A percentile compares a stretch with the other conserved stretches of the same genome.
Evolutionary conservation across 2,888 invertebrate species (phyloP).

Genomic region (Drosophila helvetica): DNA sequence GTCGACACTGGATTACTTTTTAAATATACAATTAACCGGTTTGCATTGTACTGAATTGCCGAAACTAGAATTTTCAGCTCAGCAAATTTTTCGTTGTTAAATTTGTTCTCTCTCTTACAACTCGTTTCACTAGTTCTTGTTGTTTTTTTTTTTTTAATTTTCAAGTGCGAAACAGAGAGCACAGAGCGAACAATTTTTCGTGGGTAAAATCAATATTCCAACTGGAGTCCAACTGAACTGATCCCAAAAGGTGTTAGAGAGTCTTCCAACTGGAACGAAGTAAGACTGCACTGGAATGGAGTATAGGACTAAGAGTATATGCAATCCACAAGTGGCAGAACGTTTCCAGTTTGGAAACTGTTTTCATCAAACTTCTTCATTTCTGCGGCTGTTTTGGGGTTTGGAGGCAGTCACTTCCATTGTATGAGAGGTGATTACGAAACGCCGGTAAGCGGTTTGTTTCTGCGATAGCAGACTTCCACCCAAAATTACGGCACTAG

Average conservation of each 20-base stretch:
- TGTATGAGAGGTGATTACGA: slow-evolving; percentile 38
- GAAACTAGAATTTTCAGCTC: slow-evolving; percentile 45
- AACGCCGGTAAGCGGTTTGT: slow-evolving; percentile 27
- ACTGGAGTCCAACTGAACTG: slow-evolving; percentile 14
- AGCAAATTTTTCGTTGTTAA: neutral
- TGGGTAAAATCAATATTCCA: slow-evolving; percentile 26
- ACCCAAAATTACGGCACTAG: neutral
- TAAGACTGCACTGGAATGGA: neutral
- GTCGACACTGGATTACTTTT: slow-evolving; percentile 12
- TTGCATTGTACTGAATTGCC: slow-evolving; percentile 34
- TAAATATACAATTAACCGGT: slow-evolving; percentile 60
- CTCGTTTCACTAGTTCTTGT: slow-evolving; percentile 26
- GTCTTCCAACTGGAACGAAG: slow-evolving; percentile 1
- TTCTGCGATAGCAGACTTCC: neutral
- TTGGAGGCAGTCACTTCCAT: slow-evolving; percentile 1
- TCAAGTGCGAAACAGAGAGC: slow-evolving; percentile 4
- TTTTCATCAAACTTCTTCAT: neutral
- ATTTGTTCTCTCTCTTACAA: slow-evolving; percentile 19
- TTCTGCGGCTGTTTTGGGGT: neutral
- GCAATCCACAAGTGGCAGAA: slow-evolving; percentile 1
- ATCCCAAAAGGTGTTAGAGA: neutral
- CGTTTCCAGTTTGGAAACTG: neutral
- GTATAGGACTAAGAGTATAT: neutral
- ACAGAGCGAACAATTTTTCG: slow-evolving; percentile 9
- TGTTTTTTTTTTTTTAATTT: slow-evolving; percentile 8